Percentiles rank a stretch among this genome's conserved stretches.
phyloP scores from a whole-genome alignment of 2,797 vertebrate species.

The Mallotus villosus region DNA sequence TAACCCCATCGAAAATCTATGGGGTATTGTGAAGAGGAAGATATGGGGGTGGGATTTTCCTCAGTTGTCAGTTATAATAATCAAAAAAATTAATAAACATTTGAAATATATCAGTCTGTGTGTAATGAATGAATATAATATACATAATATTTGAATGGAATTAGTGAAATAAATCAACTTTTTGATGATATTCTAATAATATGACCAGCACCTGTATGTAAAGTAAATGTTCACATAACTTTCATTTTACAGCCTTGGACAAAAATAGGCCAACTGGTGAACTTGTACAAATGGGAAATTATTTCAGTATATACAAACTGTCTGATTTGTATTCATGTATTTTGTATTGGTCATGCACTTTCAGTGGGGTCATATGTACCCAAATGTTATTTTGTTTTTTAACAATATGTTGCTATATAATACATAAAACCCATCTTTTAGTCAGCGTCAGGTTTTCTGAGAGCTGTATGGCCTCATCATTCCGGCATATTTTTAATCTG shows the following conservation, averaged over 20 bases:
- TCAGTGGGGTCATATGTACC: slow-evolving; percentile 36
- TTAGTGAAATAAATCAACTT: too few species aligned
- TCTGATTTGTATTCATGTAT: slow-evolving; percentile 36
- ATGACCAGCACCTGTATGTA: too few species aligned
- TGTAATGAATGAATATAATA: too few species aligned
- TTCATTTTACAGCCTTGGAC: slow-evolving; percentile 55
- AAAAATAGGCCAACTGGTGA: slow-evolving; percentile 41
- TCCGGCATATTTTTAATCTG: slow-evolving; percentile 41
- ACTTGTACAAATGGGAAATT: slow-evolving; percentile 42
- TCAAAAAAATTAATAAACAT: too few species aligned
- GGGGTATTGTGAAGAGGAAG: too few species aligned
- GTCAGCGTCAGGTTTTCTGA: slow-evolving; percentile 17
- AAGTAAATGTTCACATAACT: slow-evolving; percentile 5
- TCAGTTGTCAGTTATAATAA: too few species aligned
- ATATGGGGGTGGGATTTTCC: too few species aligned
- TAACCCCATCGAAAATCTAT: too few species aligned
- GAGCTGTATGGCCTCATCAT: slow-evolving; percentile 34
- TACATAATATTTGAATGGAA: too few species aligned
- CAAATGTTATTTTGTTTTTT: slow-evolving; percentile 15
- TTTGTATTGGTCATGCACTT: slow-evolving; percentile 57
- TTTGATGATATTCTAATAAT: too few species aligned
- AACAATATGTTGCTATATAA: slow-evolving; percentile 6
- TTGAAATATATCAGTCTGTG: too few species aligned
- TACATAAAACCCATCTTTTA: slow-evolving; percentile 19
- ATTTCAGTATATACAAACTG: slow-evolving; percentile 39